These are phyloP conservation scores for Paradisaea rubra DNA, from an alignment of 2,113 vertebrate genomes.

Conservation along the genomic window DNA sequence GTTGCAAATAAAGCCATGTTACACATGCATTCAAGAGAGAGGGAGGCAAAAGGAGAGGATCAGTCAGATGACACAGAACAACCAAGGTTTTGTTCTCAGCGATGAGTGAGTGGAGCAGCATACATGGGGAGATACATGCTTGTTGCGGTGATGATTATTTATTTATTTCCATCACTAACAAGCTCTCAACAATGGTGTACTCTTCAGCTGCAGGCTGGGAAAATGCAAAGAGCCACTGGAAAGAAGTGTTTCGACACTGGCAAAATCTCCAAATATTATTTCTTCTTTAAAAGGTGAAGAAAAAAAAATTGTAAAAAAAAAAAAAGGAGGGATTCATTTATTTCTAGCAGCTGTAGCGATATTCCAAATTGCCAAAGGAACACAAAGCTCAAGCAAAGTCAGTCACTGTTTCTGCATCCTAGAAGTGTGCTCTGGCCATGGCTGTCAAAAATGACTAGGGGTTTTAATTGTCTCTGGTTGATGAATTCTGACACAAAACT, in stretches of 20 bases:
- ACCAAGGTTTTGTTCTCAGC: neutral
- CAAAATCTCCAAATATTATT: neutral
- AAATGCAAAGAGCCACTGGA: neutral
- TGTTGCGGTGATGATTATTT: neutral
- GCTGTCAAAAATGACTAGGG: neutral
- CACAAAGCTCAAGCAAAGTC: neutral
- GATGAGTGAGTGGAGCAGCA: neutral
- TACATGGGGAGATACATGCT: neutral
- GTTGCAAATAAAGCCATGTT: neutral
- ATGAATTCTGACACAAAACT: neutral
- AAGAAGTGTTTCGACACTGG: neutral
- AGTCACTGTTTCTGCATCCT: neutral
- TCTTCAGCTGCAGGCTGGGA: neutral
- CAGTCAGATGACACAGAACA: conserved; percentile 18
- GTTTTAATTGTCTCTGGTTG: neutral
- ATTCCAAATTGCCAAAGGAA: neutral
- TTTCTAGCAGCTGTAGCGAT: neutral
- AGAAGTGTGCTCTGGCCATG: neutral
- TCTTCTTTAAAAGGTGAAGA: neutral
- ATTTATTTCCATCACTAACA: neutral
- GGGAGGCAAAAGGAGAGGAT: neutral
- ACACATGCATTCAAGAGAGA: neutral
- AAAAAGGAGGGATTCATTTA: neutral
- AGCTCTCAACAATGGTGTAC: neutral
- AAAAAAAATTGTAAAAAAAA: neutral